phyloP scores from a whole-genome alignment of 2,888 invertebrate genomes.

The Cephus sareptanus region DNA sequence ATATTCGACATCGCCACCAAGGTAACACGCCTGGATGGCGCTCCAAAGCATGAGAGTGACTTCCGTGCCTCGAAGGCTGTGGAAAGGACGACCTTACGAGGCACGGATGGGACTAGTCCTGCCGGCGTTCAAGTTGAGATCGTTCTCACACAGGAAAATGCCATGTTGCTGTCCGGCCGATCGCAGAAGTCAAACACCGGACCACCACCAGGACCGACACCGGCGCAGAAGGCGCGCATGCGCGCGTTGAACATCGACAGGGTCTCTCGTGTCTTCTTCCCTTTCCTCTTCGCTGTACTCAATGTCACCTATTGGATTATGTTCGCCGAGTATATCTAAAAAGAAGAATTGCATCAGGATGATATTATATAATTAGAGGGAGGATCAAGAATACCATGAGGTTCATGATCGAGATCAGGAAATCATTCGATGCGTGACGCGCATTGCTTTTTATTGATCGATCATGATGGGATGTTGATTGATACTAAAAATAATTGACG shows the following conservation, averaged over 20 bases:
- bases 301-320: slow-evolving; percentile 80
- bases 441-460: background rate
- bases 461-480: background rate
- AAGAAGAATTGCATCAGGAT: slow-evolving; percentile 14
- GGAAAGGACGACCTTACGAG: slow-evolving; percentile 27
- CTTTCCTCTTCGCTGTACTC: slow-evolving; percentile 75
- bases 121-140: slow-evolving; percentile 53
- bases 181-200: slow-evolving; percentile 60
- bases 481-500: background rate
- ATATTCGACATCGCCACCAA: slow-evolving; percentile 70
- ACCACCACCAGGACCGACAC: slow-evolving; percentile 64
- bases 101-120: slow-evolving; percentile 41
- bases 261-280: slow-evolving; percentile 78
- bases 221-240: slow-evolving; percentile 72
- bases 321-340: slow-evolving; percentile 78
- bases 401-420: background rate
- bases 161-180: slow-evolving; percentile 61
- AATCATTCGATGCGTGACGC: background rate
- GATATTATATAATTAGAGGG: background rate
- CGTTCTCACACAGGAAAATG: slow-evolving; percentile 61
- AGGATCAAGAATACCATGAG: background rate
- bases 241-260: slow-evolving; percentile 79
- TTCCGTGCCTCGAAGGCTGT: slow-evolving; percentile 6
- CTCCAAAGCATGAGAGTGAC: background rate
- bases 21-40: slow-evolving; percentile 48